Evolutionary conservation across 2,113 vertebrate genomes (phyloP), one percentile per base, ranked within the genome.

Genomic region (Setophaga kirtlandii): DNA sequence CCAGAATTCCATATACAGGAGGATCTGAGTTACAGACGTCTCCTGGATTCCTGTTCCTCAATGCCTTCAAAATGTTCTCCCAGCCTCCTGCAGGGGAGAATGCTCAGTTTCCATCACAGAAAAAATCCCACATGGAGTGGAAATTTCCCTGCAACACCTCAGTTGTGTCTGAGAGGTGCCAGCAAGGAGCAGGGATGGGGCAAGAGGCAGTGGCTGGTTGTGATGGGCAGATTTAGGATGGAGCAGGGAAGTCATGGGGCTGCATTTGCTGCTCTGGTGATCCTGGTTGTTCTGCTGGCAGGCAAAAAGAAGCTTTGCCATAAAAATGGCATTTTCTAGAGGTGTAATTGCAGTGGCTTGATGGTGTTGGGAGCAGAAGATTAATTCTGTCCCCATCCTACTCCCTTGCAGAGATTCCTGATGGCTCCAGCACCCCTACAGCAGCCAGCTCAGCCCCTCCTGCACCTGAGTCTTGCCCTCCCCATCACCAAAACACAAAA

Each of bases 1-100:
- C 15, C 49, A 58, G n/a, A 60, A 53, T 73, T 47, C 5, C 2
- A 0, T 37, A 14, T 11, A 28, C 14, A 16, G 0, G 0, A 41
- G 35, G 30, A 5, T 60, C 21, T 11, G 55, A 58, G 37, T 62
- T 56, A 53, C 3, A 30, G 55, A 6, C 4, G 2, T 53, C 22
- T 31, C 27, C 46, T 87, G 77, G 30, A 37, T 65, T 74, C 24
- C 15, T 39, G 21, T 24, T 87, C 31, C 63, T 87, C 27, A 9
- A 8, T 81, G 31, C 50, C 60, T 81, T 65, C 53, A 79, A 79
- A 35, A 19, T 15, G 23, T 5, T 76, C 24, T 73, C 30, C 25
- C 63, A 76, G 1, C 14, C 35, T 28, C 23, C 10, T 77, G 8
- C 22, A 27, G 33, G 5, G 25, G 27, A 89, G 7, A 15, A 5